Evolutionary conservation across 2,797 vertebrate genomes (phyloP).

Genomic region (Acanthurus leucopareius): DNA sequence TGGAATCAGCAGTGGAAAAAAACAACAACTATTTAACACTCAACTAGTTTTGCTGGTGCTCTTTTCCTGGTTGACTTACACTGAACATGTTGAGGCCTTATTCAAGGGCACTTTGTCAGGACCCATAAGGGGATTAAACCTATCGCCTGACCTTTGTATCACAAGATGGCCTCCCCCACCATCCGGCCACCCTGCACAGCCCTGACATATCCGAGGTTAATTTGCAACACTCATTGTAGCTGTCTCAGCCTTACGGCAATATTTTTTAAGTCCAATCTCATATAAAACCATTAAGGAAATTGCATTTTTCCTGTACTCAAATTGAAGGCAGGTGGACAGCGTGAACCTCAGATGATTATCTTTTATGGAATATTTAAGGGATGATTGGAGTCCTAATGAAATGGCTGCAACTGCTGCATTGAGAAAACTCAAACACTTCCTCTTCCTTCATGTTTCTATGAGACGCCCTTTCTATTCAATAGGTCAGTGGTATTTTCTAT

Average conservation of each 20-base stretch:
- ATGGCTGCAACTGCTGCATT: neutral
- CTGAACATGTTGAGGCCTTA: slow-evolving; percentile 12
- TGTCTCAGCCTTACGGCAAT: slow-evolving; percentile 24
- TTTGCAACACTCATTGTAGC: slow-evolving; percentile 50
- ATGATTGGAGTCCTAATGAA: slow-evolving; percentile 1
- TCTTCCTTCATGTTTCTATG: slow-evolving; percentile 24
- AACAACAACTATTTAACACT: neutral
- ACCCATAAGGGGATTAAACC: neutral
- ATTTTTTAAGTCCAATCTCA: slow-evolving; percentile 61
- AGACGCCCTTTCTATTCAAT: slow-evolving; percentile 45
- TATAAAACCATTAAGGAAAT: slow-evolving; percentile 72
- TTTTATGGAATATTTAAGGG: slow-evolving; percentile 39
- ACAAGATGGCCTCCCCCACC: slow-evolving; percentile 21
- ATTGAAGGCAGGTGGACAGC: slow-evolving; percentile 42
- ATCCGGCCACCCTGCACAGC: slow-evolving; percentile 24
- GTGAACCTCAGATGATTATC: slow-evolving; percentile 31
- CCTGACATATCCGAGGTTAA: slow-evolving; percentile 53
- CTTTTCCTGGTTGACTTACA: slow-evolving; percentile 5
- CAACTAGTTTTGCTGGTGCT: neutral
- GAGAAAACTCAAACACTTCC: slow-evolving; percentile 23
- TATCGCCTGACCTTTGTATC: slow-evolving; percentile 43
- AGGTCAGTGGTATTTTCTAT: slow-evolving; percentile 70
- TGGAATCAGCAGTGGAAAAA: slow-evolving; percentile 27
- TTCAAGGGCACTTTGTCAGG: slow-evolving; percentile 35
- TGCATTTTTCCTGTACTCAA: slow-evolving; percentile 44